Evolutionary conservation across 2,797 vertebrate genomes (phyloP).

Genomic region (Gadopsis bispinosus): DNA sequence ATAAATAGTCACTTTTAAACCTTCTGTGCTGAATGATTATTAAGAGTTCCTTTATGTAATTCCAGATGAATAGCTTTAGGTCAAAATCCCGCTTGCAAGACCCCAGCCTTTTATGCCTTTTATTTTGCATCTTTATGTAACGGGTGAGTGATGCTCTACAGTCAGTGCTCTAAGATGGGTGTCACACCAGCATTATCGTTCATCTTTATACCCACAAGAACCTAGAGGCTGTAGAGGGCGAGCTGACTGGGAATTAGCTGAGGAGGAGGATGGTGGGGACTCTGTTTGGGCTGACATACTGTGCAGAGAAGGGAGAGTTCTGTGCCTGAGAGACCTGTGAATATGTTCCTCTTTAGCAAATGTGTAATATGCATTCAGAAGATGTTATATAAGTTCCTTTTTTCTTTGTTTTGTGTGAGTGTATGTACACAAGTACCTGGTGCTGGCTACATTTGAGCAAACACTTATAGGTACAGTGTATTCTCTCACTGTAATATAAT

Average conservation of each 20-base stretch:
- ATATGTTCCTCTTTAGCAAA: constrained; percentile 83
- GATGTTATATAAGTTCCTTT: constrained; percentile 82
- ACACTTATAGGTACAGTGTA: constrained; percentile 86
- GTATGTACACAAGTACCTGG: constrained; percentile 79
- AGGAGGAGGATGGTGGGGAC: constrained; percentile 39
- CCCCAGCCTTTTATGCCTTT: constrained; percentile 32
- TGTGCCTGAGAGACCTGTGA: constrained; percentile 87
- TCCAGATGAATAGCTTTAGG: constrained; percentile 64
- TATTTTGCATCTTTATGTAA: constrained; percentile 23
- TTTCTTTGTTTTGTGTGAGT: constrained; percentile 64
- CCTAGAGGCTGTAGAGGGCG: constrained; percentile 23
- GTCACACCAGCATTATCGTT: constrained; percentile 30
- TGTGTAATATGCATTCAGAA: constrained; percentile 83
- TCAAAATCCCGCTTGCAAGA: constrained; percentile 43
- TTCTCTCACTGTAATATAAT: constrained; percentile 93
- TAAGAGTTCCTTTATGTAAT: constrained; percentile 50
- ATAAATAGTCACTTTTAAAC: constrained; percentile 77
- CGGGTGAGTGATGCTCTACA: not conserved
- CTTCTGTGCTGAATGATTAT: constrained; percentile 50
- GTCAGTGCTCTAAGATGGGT: not conserved
- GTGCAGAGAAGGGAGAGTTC: constrained; percentile 83
- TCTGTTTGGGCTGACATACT: constrained; percentile 54
- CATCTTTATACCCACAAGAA: constrained; percentile 13
- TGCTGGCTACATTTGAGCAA: constrained; percentile 84
- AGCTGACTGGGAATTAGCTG: constrained; percentile 25